Evolutionary conservation across 1,140 invertebrate genomes (phyloP).

Genomic region (Bombus waltoni): DNA sequence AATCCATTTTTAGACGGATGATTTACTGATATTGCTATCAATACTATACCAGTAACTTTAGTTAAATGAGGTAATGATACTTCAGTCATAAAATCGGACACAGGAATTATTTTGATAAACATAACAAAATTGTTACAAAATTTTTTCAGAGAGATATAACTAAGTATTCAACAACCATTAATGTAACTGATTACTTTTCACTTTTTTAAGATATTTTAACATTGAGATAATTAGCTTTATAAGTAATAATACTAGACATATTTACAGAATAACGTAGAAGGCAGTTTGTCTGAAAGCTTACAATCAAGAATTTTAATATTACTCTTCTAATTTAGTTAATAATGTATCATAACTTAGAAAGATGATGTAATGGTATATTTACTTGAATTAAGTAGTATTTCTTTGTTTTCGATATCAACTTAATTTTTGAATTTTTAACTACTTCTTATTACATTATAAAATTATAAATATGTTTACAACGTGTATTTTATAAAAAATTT

Average conservation of each 20-base stretch:
- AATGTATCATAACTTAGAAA: constrained; percentile 19
- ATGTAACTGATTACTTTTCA: constrained; percentile 62
- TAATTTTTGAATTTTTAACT: constrained; percentile 7
- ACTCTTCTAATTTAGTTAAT: constrained; percentile 23
- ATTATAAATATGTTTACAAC: constrained; percentile 13
- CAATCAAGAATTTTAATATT: constrained; percentile 34
- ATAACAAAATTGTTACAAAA: constrained; percentile 64
- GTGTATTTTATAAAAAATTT: constrained; percentile 18
- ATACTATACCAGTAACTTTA: constrained; percentile 78
- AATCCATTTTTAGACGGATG: constrained; percentile 79
- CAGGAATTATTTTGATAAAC: constrained; percentile 62
- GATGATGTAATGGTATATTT: not conserved
- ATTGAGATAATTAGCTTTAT: constrained; percentile 71
- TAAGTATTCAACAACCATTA: constrained; percentile 65
- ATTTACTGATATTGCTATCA: constrained; percentile 73
- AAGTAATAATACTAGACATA: constrained; percentile 78
- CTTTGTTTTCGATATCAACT: not conserved
- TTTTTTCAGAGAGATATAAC: constrained; percentile 39
- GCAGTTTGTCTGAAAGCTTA: constrained; percentile 59
- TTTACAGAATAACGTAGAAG: constrained; percentile 74
- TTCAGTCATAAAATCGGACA: constrained; percentile 74
- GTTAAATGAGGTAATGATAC: constrained; percentile 77
- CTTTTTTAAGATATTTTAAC: constrained; percentile 64
- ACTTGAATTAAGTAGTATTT: not conserved
- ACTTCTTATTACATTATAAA: not conserved